Evolutionary conservation across 35 echinoderm and acorn worm genomes (phyloP), one percentile per base, ranked within the genome.

Genomic region (Heliocidaris erythrogramma): DNA sequence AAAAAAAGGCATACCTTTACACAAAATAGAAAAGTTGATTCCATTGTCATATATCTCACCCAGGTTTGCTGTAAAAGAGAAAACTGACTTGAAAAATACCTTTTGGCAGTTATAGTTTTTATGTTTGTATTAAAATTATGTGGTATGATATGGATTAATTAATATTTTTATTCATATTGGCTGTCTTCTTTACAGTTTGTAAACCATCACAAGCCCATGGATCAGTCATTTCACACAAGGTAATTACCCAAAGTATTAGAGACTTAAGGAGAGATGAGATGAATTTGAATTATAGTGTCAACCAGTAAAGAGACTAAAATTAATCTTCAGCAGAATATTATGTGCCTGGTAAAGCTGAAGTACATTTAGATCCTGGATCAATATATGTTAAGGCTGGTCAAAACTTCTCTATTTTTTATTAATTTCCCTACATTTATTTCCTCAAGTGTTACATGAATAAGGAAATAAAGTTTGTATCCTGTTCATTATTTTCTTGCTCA

Each of bases 181-280:
- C 49, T 12, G 16, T 95, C 93, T 91, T 94, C 69, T 90, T 93
- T 88, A 91, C 94, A 97, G 98, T 99, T 47, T 99, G 98, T 85
- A 99, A 99, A 94, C 95, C 97, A 21, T 97, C 97, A 30, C 96
- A 97, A 94, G 98, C 97, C 17, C 98, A 99, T 93, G 98, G 98
- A 29, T 99, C 98, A 49, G 92, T 96, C 88, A 97, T 96, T 85
- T 99, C 98, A 59, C 98, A 99, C 60, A 96, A 97, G 97, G 98
- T 99, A 96, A 95, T 52, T 35, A 89, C 30, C 87, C 87, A 89
- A 32, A 13, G 29, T 47, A 89, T 86, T 32, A 32, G 13, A 88
- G 32, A 42, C 3, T 31, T 78, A 21, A 78, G 21, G 5, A 27
- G 65, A 78, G 4, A 78, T 78, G 5, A 78, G 65, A 78, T 27